Conservation (phyloP, 2,797 vertebrate species). For the Rhynchotus rufescens region DNA sequence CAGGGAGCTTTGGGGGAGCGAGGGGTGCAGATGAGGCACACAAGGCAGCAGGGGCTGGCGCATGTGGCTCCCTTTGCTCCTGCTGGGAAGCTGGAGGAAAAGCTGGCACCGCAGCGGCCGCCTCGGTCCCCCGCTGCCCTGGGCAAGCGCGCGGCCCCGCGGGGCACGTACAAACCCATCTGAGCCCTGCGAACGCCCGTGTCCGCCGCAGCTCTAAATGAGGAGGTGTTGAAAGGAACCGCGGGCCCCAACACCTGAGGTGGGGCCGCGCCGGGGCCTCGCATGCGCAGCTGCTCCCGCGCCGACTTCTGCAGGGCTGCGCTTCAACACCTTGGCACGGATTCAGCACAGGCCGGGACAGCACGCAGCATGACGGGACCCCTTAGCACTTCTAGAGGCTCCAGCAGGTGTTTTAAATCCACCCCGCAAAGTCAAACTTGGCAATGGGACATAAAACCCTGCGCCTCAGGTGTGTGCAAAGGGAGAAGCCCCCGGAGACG, state of each 20-base stretch:
- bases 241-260: neutral
- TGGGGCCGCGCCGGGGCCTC: neutral
- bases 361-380: fast-evolving
- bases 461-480: neutral
- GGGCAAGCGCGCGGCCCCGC: fast-evolving
- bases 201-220: neutral
- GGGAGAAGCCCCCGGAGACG: neutral
- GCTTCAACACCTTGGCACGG: fast-evolving
- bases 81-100: neutral
- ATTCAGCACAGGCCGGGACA: fast-evolving
- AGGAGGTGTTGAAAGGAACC: neutral
- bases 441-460: neutral
- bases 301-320: fast-evolving
- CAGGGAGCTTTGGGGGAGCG: neutral
- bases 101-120: neutral
- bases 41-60: neutral
- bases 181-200: fast-evolving
- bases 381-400: fast-evolving
- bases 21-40: neutral
- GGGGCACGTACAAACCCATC: neutral
- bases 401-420: neutral
- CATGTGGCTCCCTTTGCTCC: neutral
- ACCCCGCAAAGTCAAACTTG: neutral
- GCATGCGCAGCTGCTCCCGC: neutral
- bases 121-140: neutral